Evolutionary conservation across 2,888 invertebrate species (phyloP).

Genomic region (Parnassius apollo): DNA sequence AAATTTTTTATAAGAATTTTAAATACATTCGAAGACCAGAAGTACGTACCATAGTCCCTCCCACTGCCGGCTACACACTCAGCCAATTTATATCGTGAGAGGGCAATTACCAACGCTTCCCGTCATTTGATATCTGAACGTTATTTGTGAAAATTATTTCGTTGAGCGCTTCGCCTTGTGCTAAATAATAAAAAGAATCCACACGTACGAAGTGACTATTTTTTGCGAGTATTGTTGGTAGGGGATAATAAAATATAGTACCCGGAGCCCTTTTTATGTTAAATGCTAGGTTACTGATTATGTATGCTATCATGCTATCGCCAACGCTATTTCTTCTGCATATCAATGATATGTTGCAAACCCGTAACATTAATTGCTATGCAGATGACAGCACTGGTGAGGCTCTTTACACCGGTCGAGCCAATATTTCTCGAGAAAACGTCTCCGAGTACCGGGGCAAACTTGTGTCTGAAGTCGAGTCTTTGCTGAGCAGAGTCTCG

Average conservation of each 20-base stretch:
- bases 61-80: slow-evolving; percentile 67
- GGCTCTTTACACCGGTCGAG: too few relatives aligned
- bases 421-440: too few relatives aligned
- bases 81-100: slow-evolving; percentile 73
- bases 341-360: too few relatives aligned
- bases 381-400: too few relatives aligned
- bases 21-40: neutral
- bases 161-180: too few relatives aligned
- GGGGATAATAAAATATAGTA: slow-evolving; percentile 29
- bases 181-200: slow-evolving; percentile 1
- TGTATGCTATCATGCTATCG: too few relatives aligned
- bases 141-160: slow-evolving; percentile 49
- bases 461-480: too few relatives aligned
- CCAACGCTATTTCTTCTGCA: too few relatives aligned
- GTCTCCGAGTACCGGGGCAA: too few relatives aligned
- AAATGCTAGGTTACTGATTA: slow-evolving; percentile 9
- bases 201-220: slow-evolving; percentile 31
- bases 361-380: too few relatives aligned
- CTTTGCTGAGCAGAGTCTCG: too few relatives aligned
- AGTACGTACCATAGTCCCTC: slow-evolving; percentile 50
- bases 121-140: slow-evolving; percentile 65
- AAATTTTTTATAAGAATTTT: slow-evolving; percentile 12
- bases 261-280: slow-evolving; percentile 24
- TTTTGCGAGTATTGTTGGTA: slow-evolving; percentile 36
- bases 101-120: slow-evolving; percentile 36